Percentiles rank a stretch among this genome's conserved stretches.
phyloP scores from a whole-genome alignment of 2,797 vertebrate species.

The Sebastes itinus region DNA sequence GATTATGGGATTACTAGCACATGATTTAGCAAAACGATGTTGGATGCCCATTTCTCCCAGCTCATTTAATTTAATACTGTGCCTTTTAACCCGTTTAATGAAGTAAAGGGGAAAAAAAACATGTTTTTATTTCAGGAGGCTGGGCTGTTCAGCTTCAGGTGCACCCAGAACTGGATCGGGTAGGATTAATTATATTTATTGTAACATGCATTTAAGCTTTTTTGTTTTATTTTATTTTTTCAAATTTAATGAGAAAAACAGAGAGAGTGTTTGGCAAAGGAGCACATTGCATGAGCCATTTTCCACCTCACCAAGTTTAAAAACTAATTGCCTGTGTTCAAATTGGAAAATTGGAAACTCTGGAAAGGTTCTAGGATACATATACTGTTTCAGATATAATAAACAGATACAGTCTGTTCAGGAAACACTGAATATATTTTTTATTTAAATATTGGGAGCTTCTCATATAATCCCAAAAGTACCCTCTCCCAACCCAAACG shows the following conservation, averaged over 20 bases:
- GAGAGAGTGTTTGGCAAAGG: neutral
- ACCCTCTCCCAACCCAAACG: neutral
- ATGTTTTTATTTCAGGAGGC: neutral
- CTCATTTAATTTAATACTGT: slow-evolving; percentile 32
- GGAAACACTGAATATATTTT: neutral
- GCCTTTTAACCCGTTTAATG: slow-evolving; percentile 24
- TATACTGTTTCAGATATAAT: neutral
- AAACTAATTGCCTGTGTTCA: neutral
- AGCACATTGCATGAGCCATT: neutral
- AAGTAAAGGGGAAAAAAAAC: neutral
- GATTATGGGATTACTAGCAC: slow-evolving; percentile 50
- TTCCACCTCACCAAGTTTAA: neutral
- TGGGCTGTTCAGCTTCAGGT: neutral
- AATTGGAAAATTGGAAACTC: neutral
- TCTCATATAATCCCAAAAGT: neutral
- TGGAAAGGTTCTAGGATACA: neutral
- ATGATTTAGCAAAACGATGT: slow-evolving; percentile 47
- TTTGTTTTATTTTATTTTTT: neutral
- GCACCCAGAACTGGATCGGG: neutral
- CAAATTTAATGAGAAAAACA: neutral
- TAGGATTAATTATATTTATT: neutral
- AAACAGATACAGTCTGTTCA: neutral
- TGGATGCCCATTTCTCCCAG: slow-evolving; percentile 16
- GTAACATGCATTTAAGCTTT: neutral
- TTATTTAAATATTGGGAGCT: neutral